These are phyloP conservation scores for Leucania comma DNA, from an alignment of 2,888 invertebrate genomes.

Conservation along the genomic window DNA sequence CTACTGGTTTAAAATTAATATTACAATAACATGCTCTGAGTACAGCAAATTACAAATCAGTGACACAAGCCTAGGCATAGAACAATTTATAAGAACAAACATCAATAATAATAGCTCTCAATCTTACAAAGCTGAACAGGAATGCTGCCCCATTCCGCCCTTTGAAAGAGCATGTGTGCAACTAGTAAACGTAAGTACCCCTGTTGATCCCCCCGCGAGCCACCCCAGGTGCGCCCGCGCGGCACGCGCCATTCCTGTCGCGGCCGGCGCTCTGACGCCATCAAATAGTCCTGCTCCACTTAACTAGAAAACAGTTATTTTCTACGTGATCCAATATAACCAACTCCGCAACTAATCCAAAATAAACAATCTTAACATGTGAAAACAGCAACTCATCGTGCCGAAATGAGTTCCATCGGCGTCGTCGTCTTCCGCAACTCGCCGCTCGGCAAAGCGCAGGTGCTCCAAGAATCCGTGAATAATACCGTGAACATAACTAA, in stretches of 20 bases:
- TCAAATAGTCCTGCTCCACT: slow-evolving; percentile 71
- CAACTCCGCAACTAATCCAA: slow-evolving; percentile 74
- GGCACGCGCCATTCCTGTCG: slow-evolving; percentile 90
- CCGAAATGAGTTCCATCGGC: slow-evolving; percentile 90
- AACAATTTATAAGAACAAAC: not conserved
- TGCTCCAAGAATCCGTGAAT: slow-evolving; percentile 92
- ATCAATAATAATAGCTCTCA: not conserved
- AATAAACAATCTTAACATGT: slow-evolving; percentile 83
- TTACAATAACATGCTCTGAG: not conserved
- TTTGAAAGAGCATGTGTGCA: slow-evolving; percentile 90
- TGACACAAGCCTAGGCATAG: not conserved
- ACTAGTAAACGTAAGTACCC: slow-evolving; percentile 90
- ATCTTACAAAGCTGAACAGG: slow-evolving; percentile 61
- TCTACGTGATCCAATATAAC: slow-evolving; percentile 76
- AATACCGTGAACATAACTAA: slow-evolving; percentile 90
- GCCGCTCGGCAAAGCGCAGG: slow-evolving; percentile 91
- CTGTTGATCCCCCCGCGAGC: slow-evolving; percentile 88
- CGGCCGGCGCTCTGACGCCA: slow-evolving; percentile 89
- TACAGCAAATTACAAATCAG: not conserved
- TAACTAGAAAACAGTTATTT: slow-evolving; percentile 71
- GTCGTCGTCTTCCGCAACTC: slow-evolving; percentile 91
- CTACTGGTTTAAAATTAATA: no score
- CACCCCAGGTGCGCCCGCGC: slow-evolving; percentile 88
- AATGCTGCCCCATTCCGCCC: slow-evolving; percentile 84
- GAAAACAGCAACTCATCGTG: slow-evolving; percentile 79